phyloP scores from a whole-genome alignment of 2,113 vertebrate species.

The Eonycteris spelaea region DNA sequence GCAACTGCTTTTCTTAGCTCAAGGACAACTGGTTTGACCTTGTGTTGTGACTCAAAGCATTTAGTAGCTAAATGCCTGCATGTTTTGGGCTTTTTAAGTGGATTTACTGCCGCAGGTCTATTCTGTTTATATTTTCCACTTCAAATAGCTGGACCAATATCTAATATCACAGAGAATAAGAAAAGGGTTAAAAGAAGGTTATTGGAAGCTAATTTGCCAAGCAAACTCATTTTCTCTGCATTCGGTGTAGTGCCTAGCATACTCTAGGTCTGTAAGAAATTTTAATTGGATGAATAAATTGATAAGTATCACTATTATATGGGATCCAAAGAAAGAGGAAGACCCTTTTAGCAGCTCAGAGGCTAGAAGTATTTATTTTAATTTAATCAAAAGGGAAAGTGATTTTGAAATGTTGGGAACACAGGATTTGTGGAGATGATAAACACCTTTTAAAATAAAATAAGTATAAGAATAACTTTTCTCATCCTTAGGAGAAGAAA shows the following conservation, averaged over 20 bases:
- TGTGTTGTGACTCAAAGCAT: background rate
- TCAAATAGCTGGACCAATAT: background rate
- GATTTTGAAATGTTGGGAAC: background rate
- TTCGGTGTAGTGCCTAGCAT: background rate
- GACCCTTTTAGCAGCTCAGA: background rate
- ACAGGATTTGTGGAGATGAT: background rate
- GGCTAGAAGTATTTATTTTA: background rate
- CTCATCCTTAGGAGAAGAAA: background rate
- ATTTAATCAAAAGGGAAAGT: background rate
- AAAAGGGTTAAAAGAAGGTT: background rate
- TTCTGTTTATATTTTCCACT: background rate
- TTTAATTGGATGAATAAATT: background rate
- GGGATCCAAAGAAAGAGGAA: background rate
- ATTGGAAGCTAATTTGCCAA: background rate
- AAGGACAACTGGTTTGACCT: constrained; percentile 9
- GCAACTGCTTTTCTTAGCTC: background rate
- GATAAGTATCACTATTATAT: background rate
- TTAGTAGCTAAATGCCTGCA: background rate
- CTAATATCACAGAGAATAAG: background rate
- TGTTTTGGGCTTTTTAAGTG: constrained; percentile 3
- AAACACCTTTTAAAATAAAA: background rate
- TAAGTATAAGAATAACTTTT: background rate
- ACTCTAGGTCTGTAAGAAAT: background rate
- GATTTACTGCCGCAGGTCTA: background rate
- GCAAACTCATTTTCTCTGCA: background rate